Percentiles rank a stretch among this genome's conserved stretches.
Evolutionary conservation across 2,113 vertebrate genomes (phyloP).

Genomic region (Haemorhous mexicanus): DNA sequence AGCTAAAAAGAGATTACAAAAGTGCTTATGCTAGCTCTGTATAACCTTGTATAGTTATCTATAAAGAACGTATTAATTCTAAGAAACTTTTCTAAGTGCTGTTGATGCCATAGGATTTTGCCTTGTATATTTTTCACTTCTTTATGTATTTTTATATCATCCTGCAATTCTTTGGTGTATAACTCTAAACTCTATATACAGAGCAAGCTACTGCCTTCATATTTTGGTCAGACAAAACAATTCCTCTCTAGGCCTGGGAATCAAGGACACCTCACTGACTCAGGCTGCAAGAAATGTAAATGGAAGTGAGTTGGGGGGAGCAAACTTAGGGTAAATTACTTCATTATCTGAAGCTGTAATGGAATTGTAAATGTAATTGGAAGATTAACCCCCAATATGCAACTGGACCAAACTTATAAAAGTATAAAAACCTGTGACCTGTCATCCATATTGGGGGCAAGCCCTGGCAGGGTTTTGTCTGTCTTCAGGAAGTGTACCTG

Average conservation of each 20-base stretch:
- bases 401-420: not conserved
- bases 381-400: not conserved
- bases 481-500: not conserved
- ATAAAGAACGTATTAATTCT: not conserved
- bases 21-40: not conserved
- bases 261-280: no score
- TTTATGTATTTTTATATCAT: not conserved
- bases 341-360: not conserved
- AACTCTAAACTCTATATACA: not conserved
- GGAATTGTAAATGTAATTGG: not conserved
- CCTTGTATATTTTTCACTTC: not conserved
- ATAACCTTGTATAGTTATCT: not conserved
- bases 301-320: not conserved
- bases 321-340: not conserved
- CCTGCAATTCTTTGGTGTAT: not conserved
- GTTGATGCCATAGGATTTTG: no score
- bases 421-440: not conserved
- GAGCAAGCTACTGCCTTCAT: not conserved
- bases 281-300: not conserved
- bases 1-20: not conserved
- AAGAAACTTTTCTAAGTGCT: not conserved
- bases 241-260: no score
- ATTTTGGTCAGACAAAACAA: not conserved
- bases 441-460: not conserved
- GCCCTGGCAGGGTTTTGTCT: rapidly evolving